These are phyloP conservation scores for Uromys caudimaculatus DNA, from an alignment of 2,797 vertebrate genomes.

Conservation along the genomic window DNA sequence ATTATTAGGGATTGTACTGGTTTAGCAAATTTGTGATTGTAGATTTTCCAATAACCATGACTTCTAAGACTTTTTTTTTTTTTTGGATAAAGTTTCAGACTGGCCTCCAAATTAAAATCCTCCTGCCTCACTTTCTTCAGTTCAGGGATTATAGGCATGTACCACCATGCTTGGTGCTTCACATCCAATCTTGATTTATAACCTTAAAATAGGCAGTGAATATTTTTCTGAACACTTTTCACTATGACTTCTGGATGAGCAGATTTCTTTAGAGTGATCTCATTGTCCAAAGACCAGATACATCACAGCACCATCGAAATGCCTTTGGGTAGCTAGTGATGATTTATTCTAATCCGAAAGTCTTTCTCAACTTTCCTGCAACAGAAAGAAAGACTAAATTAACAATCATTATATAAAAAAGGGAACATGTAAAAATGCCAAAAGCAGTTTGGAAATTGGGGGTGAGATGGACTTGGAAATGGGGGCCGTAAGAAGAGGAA, in stretches of 20 bases:
- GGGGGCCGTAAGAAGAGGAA: not conserved
- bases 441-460: conserved; percentile 43
- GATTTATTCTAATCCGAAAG: conserved; percentile 77
- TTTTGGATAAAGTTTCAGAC: not conserved
- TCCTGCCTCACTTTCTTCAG: not conserved
- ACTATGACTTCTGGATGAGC: conserved; percentile 36
- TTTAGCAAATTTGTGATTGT: not conserved
- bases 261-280: conserved; percentile 19
- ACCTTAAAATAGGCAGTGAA: conserved; percentile 10
- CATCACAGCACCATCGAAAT: conserved; percentile 65
- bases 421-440: conserved; percentile 50
- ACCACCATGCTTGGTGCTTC: not conserved
- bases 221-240: conserved; percentile 22
- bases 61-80: not conserved
- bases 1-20: not conserved
- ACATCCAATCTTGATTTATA: conserved; percentile 5
- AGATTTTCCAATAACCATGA: not conserved
- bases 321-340: conserved; percentile 78
- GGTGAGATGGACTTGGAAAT: conserved; percentile 15
- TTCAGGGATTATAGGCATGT: not conserved
- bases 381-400: conserved; percentile 70
- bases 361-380: conserved; percentile 77
- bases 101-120: not conserved
- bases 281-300: conserved; percentile 76
- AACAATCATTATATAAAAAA: conserved; percentile 36